These are phyloP conservation scores for Musca domestica DNA, from an alignment of 1,140 invertebrate genomes.

Conservation along the genomic window DNA sequence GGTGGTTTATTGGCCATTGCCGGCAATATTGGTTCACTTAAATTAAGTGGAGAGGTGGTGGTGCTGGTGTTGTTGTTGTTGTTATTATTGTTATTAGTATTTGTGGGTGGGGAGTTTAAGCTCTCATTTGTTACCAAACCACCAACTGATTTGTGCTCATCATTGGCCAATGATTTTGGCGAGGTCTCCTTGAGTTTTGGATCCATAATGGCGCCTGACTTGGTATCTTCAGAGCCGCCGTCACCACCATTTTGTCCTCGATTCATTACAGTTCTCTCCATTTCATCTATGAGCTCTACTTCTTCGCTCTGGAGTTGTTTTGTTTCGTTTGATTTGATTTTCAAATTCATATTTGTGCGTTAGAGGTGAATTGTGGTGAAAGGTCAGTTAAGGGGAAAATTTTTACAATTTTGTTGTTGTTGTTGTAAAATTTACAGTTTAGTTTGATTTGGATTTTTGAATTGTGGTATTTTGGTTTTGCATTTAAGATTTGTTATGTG, in stretches of 20 bases:
- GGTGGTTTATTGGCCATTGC: slow-evolving; percentile 17
- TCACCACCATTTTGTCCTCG: no score
- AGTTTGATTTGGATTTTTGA: background rate
- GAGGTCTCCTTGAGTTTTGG: background rate
- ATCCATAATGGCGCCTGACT: no score
- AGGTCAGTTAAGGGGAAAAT: no score
- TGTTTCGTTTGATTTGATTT: background rate
- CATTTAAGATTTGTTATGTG: no score
- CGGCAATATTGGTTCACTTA: background rate
- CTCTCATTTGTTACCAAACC: no score
- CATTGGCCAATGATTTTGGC: background rate
- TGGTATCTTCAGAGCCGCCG: no score
- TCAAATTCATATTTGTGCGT: slow-evolving; percentile 1
- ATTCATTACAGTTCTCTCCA: no score
- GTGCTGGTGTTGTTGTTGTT: slow-evolving; percentile 38
- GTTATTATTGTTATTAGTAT: slow-evolving; percentile 39
- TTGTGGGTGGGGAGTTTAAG: slow-evolving; percentile 22
- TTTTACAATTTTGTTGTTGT: background rate
- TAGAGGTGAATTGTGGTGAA: no score
- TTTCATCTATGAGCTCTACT: no score
- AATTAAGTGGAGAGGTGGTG: slow-evolving; percentile 26
- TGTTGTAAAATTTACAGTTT: background rate
- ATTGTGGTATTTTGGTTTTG: background rate
- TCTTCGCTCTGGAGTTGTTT: no score
- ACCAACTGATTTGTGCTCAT: no score